Base-by-base conservation (phyloP, 2,888 invertebrate species). In the Hyles lineata region DNA sequence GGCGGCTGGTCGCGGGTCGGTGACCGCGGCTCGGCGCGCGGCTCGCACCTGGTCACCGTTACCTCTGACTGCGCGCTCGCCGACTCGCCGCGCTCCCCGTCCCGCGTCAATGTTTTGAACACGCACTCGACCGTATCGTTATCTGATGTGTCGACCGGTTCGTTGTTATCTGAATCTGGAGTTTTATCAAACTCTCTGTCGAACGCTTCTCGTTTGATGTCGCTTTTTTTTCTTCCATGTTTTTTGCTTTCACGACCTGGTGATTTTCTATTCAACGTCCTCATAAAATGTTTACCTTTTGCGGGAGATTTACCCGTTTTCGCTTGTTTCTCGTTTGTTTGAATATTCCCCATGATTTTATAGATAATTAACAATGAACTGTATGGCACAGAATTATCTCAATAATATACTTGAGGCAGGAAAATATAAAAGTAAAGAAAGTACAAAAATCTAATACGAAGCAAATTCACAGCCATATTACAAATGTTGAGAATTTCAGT, bases 231-330 rank as follows among this genome's bases (percentile, higher is more conserved):
- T 75, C 90, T 86, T 61, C 87, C 89, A 85, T 91, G 90, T 79
- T 93, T 94, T 82, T 92, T 93, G 79, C 89, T 90, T 58, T 94
- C 93, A 73, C 91, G 87, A 55, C 86, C 94, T 74, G 89, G 86
- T 32, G 93, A 89, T 82, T 93, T 94, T 78, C 90, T 89, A 77
- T 94, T 94, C 72, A 95, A 83, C 78, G 93, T 95, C 80, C 94
- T 94, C 76, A 95, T 95, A 79, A 95, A 95, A 82, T 94, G 90
- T 90, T 96, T 96, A 77, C 93, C 89, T 86, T 95, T 95, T 6
- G 94, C 92, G n/a, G 95, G 95, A n/a, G 95, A 93, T 84, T 95
- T 95, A 73, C 95, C 94, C 52, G 91, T 86, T 85, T 95, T 95
- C 61, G 87, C 77, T 77, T 93, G 92, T 85, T 95, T 95, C 76